Base-by-base conservation (phyloP, 2,113 vertebrate genomes). In the Tachuris rubrigastra region DNA sequence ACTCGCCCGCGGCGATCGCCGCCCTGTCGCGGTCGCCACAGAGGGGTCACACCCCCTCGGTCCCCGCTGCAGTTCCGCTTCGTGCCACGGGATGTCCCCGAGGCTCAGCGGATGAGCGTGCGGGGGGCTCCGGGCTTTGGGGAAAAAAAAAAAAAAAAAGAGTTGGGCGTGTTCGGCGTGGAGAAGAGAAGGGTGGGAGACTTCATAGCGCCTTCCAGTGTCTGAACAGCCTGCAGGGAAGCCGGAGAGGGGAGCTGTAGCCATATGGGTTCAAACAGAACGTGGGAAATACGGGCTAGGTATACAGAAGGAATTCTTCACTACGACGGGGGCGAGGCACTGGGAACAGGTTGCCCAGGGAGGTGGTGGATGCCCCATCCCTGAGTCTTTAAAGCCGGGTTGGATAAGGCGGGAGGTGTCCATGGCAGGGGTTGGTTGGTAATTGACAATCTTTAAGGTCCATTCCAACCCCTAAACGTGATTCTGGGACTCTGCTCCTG, bases 1-100 rank as follows among this genome's bases (percentile, higher is more conserved):
- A 1, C 10, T 24, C 5, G 72, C 2, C 14, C 50, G 52, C 6
- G 42, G 22, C 23, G 3, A 27, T 46, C 42, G 0, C 42, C 7
- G 2, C 5, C 0, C 18, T 10, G 68, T 18, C 33, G 0, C n/a
- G 7, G 49, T 12, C 15, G 6, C 59, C 21, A 1, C 5, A 3
- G 24, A 2, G 24, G 25, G 55, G 13, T 25, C 49, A 18, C 52
- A 25, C 66, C 2, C 12, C 47, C 10, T 17, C 39, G 1, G 20
- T 35, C 11, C 30, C 16, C 21, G 12, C 15, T 95, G 91, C 94
- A 96, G 68, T 97, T 92, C 93, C 58, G 31, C 60, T 68, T 14
- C 16, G 33, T 50, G 16, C 95, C 97, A 8, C 94, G 14, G 53
- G 97, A 58, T 95, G 97, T 39, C 95, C 68, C 87, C 87, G 44